Evolutionary conservation across 2,797 vertebrate genomes (phyloP).

Genomic region (Crenuchus spilurus): DNA sequence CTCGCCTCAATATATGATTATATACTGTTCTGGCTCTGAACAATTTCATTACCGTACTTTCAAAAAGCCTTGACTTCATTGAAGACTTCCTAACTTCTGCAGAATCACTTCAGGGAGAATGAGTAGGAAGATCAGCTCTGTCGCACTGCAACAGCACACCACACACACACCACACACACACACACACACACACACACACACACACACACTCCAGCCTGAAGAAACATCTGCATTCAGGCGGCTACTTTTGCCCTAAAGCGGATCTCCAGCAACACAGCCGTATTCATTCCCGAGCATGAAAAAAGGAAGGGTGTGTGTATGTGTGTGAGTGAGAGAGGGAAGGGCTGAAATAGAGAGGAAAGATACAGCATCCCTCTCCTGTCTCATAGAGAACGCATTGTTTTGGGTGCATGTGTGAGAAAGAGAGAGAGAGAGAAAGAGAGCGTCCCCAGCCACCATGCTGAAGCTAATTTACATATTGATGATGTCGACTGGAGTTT

Average conservation of each 20-base stretch:
- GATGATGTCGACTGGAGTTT: conserved; percentile 74
- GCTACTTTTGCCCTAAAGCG: conserved; percentile 66
- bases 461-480: conserved; percentile 74
- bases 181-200: conserved; percentile 14
- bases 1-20: too few relatives aligned
- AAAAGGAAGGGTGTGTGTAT: conserved; percentile 75
- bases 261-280: conserved; percentile 74
- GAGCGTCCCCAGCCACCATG: conserved; percentile 35
- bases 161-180: background rate
- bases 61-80: background rate
- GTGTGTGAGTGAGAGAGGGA: conserved; percentile 53
- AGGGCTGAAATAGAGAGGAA: conserved; percentile 69
- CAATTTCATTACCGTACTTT: background rate
- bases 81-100: background rate
- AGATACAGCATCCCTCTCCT: conserved; percentile 74
- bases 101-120: background rate
- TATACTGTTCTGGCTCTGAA: too few relatives aligned
- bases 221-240: conserved; percentile 74
- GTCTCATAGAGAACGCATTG: conserved; percentile 78
- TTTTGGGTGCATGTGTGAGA: conserved; percentile 50
- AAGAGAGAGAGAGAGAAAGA: conserved; percentile 47
- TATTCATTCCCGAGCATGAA: conserved; percentile 73
- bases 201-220: conserved; percentile 61
- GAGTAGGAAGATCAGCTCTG: background rate
- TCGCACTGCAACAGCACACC: too few relatives aligned